Base-by-base conservation (phyloP, 2,113 vertebrate species). In the Gopherus evgoodei region DNA sequence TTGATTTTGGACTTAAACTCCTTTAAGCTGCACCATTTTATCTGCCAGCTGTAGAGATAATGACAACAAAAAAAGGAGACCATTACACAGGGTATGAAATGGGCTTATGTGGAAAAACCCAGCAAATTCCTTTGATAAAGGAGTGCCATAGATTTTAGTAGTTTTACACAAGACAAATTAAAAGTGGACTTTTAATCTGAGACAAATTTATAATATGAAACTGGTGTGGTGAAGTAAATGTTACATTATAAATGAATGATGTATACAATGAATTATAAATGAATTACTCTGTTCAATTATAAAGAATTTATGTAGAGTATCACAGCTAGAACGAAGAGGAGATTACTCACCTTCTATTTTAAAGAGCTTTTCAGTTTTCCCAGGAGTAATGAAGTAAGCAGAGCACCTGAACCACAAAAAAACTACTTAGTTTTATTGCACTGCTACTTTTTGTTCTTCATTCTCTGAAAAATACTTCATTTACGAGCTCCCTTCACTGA, bases 171-270 rank as follows among this genome's bases (percentile, higher is more conserved):
- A 90, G 38, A 76, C 3, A 84, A 89, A 94, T 96, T 83, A 94
- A 85, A 96, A 86, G 10, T 35, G 29, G 3, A 29, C 1, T 76
- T 93, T 93, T 88, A 83, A 80, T 76, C n/a, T 79, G 92, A 86
- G 75, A 31, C 82, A 38, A 81, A 7, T 80, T 76, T 94, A 76
- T 92, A 79, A 54, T 80, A 87, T 31, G 94, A 84, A 38, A 49
- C 4, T 83, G 75, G 87, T 84, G n/a, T 54, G 4, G 24, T 85
- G 91, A 95, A 97, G 93, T 86, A 91, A 86, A 90, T 84, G 31
- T 59, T 96, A 65, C 75, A 91, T 93, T 96, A 75, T 35, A 96
- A 91, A 97, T 93, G 94, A 95, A 95, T 83, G 91, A 88, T 90
- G 3, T 52, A 35, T 75, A 38, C 12, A 29, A 86, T 96, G 47